Conservation (phyloP, 1,140 invertebrate species). For the Semibalanus balanoides region DNA sequence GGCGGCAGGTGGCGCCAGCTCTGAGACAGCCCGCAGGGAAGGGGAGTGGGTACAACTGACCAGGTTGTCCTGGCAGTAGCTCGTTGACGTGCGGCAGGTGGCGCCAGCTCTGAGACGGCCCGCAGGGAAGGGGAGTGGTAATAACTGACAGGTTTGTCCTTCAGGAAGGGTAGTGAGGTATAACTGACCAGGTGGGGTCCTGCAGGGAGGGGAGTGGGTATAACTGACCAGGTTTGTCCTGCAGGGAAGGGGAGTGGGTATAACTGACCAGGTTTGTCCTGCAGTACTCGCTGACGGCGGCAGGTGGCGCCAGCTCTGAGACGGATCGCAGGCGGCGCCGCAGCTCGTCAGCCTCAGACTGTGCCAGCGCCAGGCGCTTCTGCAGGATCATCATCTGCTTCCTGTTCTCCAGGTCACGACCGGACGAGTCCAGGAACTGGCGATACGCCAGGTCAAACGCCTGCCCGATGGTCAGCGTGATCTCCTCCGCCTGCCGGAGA, state of each 20-base stretch:
- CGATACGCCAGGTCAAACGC: constrained; percentile 92
- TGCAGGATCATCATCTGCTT: constrained; percentile 53
- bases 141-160: too few relatives aligned
- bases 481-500: constrained; percentile 73
- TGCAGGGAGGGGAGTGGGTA: background rate
- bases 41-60: too few relatives aligned
- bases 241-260: background rate
- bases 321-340: background rate
- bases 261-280: background rate
- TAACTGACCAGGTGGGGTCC: too few relatives aligned
- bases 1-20: background rate
- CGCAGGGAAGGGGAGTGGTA: too few relatives aligned
- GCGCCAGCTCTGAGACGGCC: too few relatives aligned
- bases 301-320: background rate
- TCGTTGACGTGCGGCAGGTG: too few relatives aligned
- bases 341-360: background rate
- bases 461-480: constrained; percentile 91
- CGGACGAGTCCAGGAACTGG: constrained; percentile 60
- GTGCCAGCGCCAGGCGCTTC: constrained; percentile 41
- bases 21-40: background rate
- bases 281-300: background rate
- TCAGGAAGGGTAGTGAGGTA: too few relatives aligned
- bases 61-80: too few relatives aligned
- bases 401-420: constrained; percentile 55
- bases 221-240: too few relatives aligned